Percentiles rank a stretch among this genome's conserved stretches.
Conservation (phyloP, 1,140 invertebrate species). For the Diplogasteroides magnus region DNA sequence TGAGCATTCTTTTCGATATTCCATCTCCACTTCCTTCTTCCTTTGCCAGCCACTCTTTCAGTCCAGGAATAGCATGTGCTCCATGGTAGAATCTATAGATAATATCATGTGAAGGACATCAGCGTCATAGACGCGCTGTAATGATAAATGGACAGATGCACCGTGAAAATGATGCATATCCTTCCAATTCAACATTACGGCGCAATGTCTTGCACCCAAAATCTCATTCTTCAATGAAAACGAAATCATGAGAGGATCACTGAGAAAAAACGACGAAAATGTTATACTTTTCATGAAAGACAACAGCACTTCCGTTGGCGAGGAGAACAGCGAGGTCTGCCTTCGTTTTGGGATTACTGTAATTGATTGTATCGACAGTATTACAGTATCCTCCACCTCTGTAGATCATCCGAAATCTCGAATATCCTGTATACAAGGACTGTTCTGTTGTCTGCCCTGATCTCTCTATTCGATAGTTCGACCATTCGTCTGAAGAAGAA, state of each 20-base stretch:
- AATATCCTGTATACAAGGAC: not conserved
- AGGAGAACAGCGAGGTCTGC: not conserved
- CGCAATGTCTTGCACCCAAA: too few species aligned
- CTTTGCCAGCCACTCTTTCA: not conserved
- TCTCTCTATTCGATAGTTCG: not conserved
- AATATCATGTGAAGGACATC: too few species aligned
- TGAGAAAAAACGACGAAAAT: too few species aligned
- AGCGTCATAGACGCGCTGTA: too few species aligned
- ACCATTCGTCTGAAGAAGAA: not conserved
- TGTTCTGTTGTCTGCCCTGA: not conserved
- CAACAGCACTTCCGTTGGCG: not conserved
- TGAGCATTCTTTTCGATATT: not conserved
- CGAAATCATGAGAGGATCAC: too few species aligned
- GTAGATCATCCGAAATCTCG: not conserved
- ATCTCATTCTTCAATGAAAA: not conserved
- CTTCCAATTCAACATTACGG: too few species aligned
- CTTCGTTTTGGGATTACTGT: not conserved
- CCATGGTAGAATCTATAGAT: not conserved
- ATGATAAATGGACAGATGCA: too few species aligned
- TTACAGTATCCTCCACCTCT: not conserved
- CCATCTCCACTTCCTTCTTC: not conserved
- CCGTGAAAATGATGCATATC: too few species aligned
- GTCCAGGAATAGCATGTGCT: not conserved
- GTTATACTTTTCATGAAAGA: not conserved
- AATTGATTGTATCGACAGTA: not conserved